Base-by-base conservation (phyloP, 2,888 invertebrate genomes). In the Tuta absoluta region DNA sequence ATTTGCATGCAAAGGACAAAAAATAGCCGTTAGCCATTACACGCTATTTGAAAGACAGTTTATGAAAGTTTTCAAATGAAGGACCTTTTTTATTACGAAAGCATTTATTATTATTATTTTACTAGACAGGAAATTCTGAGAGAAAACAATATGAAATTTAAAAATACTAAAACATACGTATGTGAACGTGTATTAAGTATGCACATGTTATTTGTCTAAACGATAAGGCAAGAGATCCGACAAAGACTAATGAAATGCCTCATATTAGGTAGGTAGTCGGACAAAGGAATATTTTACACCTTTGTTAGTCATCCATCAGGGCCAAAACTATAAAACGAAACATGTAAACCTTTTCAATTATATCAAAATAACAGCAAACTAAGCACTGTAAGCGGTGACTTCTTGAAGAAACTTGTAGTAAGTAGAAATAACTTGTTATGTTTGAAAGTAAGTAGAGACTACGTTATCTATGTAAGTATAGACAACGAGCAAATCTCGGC, bases 401-500 rank as follows among this genome's bases (percentile, higher is more conserved):
- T 56, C 17, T n/a, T 7, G 1, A 10, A 21, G 12, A 1, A 28
- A 28, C n/a, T 28, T 11, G 51, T n/a, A 28, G 56, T 33, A 14
- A 33, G 11, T 17, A 33, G 56, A 56, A 56, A 56, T 56, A 28
- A 56, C 19, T 59, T 38, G n/a, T 59, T 23, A 37, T 1, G 14
- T 62, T 49, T 14, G 60, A 45, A 28, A 17, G 51, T 17, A 56
- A 33, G 56, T 69, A 71, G 72, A 73, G 76, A 78, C 72, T 78
- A 71, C 78, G 78, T 81, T 82, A 84, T 84, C 82, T 23, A 71
- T 74, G 65, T 68, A 73, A 72, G 73, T 78, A 80, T 74, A 76
- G 74, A 80, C 70, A 72, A 71, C 75, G 78, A 79, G 76, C 76
- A 76, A 81, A 78, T 76, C 73, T 75, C 74, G 72, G 75, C 74